phyloP scores from a whole-genome alignment of 2,888 invertebrate species.

The Cantharis flavilabris region DNA sequence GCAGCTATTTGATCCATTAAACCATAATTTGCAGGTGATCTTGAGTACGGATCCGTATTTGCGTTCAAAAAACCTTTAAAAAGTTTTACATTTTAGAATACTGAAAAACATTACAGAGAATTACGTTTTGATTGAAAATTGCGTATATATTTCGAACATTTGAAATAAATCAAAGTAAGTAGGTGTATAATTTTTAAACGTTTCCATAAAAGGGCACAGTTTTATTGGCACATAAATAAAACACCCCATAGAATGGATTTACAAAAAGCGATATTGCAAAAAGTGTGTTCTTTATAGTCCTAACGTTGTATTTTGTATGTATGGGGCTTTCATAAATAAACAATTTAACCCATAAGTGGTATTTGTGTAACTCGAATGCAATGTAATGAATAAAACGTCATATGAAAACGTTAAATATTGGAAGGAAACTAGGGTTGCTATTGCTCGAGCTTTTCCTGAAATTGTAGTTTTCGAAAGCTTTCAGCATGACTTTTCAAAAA shows the following conservation, averaged over 20 bases:
- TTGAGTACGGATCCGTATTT: conserved; percentile 82
- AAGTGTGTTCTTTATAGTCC: neutral
- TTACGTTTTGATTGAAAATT: neutral
- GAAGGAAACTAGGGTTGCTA: neutral
- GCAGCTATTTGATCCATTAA: conserved; percentile 97
- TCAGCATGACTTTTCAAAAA: neutral
- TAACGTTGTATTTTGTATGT: neutral
- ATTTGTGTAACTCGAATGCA: neutral
- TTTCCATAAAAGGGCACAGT: neutral
- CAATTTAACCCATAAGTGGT: neutral
- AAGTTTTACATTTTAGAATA: conserved; percentile 14
- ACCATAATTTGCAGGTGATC: conserved; percentile 94
- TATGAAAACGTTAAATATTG: neutral
- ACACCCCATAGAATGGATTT: conserved; percentile 1
- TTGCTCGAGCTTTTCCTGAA: neutral
- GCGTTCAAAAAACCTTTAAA: conserved; percentile 85
- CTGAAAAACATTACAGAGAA: neutral
- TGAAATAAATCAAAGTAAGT: neutral
- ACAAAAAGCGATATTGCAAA: neutral
- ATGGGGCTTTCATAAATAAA: neutral
- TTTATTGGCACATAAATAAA: conserved; percentile 3
- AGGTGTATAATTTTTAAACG: neutral
- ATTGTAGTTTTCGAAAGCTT: neutral
- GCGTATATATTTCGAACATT: neutral
- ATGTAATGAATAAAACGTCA: neutral